Percentiles rank a stretch among this genome's conserved stretches.
phyloP scores from a whole-genome alignment of 2,797 vertebrate genomes.

The Halcyon badia region DNA sequence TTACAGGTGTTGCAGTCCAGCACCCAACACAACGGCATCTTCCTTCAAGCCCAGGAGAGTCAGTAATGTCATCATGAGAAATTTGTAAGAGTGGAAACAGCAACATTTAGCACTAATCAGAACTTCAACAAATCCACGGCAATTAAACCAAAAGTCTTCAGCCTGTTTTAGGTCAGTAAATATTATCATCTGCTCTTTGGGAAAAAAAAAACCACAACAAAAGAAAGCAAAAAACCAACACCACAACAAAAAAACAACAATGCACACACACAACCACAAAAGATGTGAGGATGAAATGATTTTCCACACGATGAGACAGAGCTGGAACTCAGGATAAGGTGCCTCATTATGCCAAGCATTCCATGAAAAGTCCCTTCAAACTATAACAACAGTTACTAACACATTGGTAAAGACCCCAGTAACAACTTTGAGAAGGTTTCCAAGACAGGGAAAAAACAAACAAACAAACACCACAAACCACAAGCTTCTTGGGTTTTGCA shows the following conservation, averaged over 20 bases:
- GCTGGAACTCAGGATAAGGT: neutral
- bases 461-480: no score
- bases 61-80: neutral
- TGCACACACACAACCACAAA: neutral
- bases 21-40: neutral
- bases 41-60: neutral
- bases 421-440: neutral
- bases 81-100: neutral
- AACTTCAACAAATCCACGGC: neutral
- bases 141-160: neutral
- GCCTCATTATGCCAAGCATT: neutral
- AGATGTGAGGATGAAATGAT: neutral
- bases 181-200: neutral
- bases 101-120: neutral
- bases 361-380: neutral
- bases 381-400: neutral
- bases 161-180: neutral
- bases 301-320: neutral
- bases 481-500: neutral
- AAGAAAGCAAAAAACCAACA: neutral
- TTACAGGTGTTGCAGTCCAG: neutral
- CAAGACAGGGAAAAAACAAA: neutral
- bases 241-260: no score
- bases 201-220: no score
- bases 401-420: neutral